Conservation (phyloP, 1,140 invertebrate genomes). For the Trachymyrmex septentrionalis region DNA sequence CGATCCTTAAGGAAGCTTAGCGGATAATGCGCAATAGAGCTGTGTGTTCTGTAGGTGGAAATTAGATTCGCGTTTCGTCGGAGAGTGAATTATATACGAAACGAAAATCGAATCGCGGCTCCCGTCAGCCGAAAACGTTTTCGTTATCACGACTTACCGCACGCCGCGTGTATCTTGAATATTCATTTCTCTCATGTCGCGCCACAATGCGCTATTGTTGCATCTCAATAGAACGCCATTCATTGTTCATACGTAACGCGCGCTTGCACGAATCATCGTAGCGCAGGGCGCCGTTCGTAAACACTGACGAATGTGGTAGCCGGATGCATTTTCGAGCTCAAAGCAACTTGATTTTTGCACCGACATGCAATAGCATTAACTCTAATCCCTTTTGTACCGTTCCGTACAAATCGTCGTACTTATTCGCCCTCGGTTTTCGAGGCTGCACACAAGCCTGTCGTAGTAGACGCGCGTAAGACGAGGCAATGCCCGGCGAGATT, state of each 20-base stretch:
- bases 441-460: conserved; percentile 19
- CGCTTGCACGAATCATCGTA: conserved; percentile 57
- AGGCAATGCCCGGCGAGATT: conserved; percentile 24
- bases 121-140: conserved; percentile 66
- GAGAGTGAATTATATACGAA: conserved; percentile 51
- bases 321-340: conserved; percentile 24
- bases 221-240: conserved; percentile 70
- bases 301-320: conserved; percentile 68
- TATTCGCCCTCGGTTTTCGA: conserved; percentile 13
- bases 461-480: conserved; percentile 5
- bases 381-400: conserved; percentile 49
- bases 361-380: conserved; percentile 47
- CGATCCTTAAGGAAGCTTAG: conserved; percentile 55
- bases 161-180: conserved; percentile 69
- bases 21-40: conserved; percentile 41
- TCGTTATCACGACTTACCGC: conserved; percentile 65
- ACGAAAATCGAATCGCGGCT: conserved; percentile 58
- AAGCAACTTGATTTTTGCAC: conserved; percentile 39
- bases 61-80: conserved; percentile 27
- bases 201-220: conserved; percentile 73
- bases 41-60: conserved; percentile 15
- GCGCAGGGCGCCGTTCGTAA: conserved; percentile 58
- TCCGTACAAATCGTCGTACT: too few relatives aligned
- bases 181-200: conserved; percentile 70
- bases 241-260: conserved; percentile 73